phyloP scores from a whole-genome alignment of 2,113 vertebrate genomes.

The Phyllopteryx taeniolatus region DNA sequence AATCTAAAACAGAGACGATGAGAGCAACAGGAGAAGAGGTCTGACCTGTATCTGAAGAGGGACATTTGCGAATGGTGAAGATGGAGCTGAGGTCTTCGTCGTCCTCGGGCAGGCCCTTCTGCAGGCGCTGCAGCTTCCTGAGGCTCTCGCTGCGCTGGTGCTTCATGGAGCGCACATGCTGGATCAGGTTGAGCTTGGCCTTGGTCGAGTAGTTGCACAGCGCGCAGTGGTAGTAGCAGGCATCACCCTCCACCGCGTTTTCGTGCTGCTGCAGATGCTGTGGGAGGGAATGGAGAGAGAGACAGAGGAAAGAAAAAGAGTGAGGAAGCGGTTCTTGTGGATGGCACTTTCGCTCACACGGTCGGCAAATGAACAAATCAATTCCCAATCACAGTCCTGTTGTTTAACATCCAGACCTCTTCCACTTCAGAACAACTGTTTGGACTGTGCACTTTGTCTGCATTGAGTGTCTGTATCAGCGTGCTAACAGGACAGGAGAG shows the following conservation, averaged over 20 bases:
- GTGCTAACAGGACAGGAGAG: constrained; percentile 67
- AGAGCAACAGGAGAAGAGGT: constrained; percentile 1
- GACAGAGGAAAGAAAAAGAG: constrained; percentile 28
- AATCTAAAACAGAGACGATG: background rate
- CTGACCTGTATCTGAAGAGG: constrained; percentile 88
- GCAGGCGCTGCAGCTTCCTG: constrained; percentile 90
- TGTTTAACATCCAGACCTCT: constrained; percentile 76
- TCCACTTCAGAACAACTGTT: constrained; percentile 66
- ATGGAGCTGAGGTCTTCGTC: constrained; percentile 94
- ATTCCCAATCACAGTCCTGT: constrained; percentile 73
- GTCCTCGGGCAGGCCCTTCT: constrained; percentile 92
- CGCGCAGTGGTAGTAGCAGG: constrained; percentile 95
- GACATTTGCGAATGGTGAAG: constrained; percentile 93
- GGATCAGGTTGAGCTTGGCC: constrained; percentile 98
- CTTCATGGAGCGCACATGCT: constrained; percentile 98
- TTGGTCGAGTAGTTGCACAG: constrained; percentile 97
- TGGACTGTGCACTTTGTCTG: constrained; percentile 61
- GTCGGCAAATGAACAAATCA: constrained; percentile 78
- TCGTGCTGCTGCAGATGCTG: constrained; percentile 99
- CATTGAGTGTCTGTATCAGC: constrained; percentile 58
- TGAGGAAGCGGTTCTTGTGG: constrained; percentile 60
- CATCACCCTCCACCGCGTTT: constrained; percentile 87
- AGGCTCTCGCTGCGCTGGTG: constrained; percentile 96
- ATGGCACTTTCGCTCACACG: constrained; percentile 71
- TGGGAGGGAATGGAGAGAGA: constrained; percentile 38